A percentile compares a stretch with the other conserved stretches of the same genome.
phyloP scores from a whole-genome alignment of 2,797 vertebrate species.

The Ceryle rudis region DNA sequence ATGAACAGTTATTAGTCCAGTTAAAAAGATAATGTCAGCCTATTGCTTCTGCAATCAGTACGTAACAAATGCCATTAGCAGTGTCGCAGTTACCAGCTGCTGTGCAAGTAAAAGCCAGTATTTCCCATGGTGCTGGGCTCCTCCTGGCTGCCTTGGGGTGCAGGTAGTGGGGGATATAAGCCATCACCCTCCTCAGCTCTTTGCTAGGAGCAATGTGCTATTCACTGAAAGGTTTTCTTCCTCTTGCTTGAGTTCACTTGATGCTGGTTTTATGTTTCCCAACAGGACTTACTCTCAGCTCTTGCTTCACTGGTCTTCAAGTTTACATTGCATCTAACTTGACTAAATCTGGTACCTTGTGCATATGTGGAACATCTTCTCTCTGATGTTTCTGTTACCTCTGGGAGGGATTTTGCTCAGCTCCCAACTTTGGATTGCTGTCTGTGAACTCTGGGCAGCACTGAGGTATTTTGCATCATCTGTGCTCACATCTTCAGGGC shows the following conservation, averaged over 20 bases:
- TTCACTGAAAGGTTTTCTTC: fast-evolving
- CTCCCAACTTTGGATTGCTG: neutral
- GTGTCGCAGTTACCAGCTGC: neutral
- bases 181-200: neutral
- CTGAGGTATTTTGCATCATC: neutral
- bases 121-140: neutral
- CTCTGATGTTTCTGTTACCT: neutral
- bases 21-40: neutral
- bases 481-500: neutral
- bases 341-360: neutral
- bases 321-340: neutral
- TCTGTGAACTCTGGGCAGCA: neutral
- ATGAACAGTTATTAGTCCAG: neutral
- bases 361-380: neutral
- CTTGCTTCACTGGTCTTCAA: neutral
- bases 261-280: neutral
- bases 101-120: neutral
- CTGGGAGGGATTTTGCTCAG: neutral
- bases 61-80: neutral
- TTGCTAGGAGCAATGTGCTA: neutral
- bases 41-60: neutral
- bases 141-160: fast-evolving
- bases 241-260: neutral
- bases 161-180: neutral
- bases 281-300: neutral